Conservation (phyloP, 2,113 vertebrate species). For the Chaenogobius annularis region DNA sequence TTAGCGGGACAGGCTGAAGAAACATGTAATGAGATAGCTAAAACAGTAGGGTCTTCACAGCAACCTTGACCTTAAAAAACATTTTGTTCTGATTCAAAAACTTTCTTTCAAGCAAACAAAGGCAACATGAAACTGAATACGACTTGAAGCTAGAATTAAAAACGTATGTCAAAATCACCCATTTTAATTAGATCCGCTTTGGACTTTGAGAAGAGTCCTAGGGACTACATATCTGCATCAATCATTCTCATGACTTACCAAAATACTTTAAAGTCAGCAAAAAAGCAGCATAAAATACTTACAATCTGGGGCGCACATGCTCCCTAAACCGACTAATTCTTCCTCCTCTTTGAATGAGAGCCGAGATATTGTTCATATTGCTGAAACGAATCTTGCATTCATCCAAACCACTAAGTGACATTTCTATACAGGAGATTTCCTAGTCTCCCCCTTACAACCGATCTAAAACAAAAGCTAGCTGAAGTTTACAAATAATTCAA, state of each 20-base stretch:
- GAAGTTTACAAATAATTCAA: not conserved
- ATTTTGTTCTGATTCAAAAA: slow-evolving; percentile 67
- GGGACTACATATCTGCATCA: slow-evolving; percentile 41
- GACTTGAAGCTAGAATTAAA: slow-evolving; percentile 71
- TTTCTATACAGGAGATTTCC: slow-evolving; percentile 57
- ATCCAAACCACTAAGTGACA: slow-evolving; percentile 66
- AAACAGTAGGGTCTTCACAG: slow-evolving; percentile 66
- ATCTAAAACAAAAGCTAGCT: slow-evolving; percentile 21
- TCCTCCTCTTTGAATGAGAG: slow-evolving; percentile 59
- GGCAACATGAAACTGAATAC: slow-evolving; percentile 65
- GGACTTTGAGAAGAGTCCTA: slow-evolving; percentile 45
- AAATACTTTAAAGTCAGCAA: slow-evolving; percentile 69
- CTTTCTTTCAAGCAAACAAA: slow-evolving; percentile 66
- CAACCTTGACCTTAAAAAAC: slow-evolving; percentile 68
- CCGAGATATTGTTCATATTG: slow-evolving; percentile 64
- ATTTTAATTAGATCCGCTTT: slow-evolving; percentile 42
- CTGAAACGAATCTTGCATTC: slow-evolving; percentile 54
- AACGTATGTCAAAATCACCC: slow-evolving; percentile 65
- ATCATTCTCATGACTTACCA: slow-evolving; percentile 70
- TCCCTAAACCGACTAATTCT: slow-evolving; percentile 69
- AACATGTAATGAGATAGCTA: slow-evolving; percentile 70
- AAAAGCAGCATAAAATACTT: slow-evolving; percentile 58
- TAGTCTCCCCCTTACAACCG: slow-evolving; percentile 19
- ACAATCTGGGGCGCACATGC: slow-evolving; percentile 73
- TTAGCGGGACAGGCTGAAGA: slow-evolving; percentile 65